These are phyloP conservation scores for Drosophila watanabei DNA, from an alignment of 1,140 invertebrate species.

Conservation along the genomic window DNA sequence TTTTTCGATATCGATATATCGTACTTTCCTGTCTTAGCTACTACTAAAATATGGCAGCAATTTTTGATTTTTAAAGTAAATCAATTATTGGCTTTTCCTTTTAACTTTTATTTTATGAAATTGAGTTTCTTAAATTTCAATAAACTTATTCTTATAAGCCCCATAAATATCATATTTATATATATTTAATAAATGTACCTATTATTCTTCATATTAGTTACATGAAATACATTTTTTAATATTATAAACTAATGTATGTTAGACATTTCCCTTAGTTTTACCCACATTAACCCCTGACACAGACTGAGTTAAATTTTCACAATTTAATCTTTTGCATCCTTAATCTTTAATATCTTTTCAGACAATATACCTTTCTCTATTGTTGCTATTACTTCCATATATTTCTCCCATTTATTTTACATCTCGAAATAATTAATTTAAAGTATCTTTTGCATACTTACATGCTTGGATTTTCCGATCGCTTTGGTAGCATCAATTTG, in stretches of 20 bases:
- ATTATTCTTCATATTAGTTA: not conserved
- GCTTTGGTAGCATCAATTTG: conserved; percentile 71
- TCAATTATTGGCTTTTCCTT: no score
- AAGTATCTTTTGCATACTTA: conserved; percentile 42
- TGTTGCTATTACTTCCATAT: not conserved
- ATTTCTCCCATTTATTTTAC: not conserved
- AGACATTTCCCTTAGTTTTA: no score
- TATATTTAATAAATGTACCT: not conserved
- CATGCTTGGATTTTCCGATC: conserved; percentile 58
- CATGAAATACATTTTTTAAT: not conserved
- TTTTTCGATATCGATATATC: no score
- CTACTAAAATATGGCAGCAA: no score
- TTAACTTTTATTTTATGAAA: no score
- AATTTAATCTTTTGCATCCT: not conserved
- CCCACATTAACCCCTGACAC: not conserved
- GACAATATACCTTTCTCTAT: not conserved
- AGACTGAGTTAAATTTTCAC: not conserved
- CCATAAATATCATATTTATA: not conserved
- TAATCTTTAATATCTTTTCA: not conserved
- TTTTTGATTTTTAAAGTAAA: no score
- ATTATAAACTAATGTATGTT: not conserved
- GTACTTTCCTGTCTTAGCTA: no score
- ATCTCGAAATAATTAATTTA: not conserved
- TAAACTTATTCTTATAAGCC: not conserved
- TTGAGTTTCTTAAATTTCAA: no score